A percentile compares a stretch with the other conserved stretches of the same genome.
Conservation (phyloP, 2,888 invertebrate genomes). For the Leptinotarsa juncta region DNA sequence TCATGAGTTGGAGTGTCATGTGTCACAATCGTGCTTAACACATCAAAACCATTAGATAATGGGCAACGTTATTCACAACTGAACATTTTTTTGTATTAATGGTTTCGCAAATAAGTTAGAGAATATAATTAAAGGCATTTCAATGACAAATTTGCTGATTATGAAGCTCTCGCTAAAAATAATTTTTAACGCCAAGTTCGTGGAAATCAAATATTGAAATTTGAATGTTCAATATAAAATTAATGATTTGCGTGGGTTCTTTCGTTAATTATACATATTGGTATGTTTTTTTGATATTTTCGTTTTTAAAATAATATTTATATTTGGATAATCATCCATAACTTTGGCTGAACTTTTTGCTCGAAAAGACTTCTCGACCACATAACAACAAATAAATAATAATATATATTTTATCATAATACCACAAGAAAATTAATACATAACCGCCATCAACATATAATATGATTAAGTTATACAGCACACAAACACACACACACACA, state of each 20-base stretch:
- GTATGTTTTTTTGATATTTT: too few relatives aligned
- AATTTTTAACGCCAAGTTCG: neutral
- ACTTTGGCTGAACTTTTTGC: too few relatives aligned
- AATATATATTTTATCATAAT: too few relatives aligned
- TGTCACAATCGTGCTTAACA: slow-evolving; percentile 16
- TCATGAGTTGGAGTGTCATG: slow-evolving; percentile 20
- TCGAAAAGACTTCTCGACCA: too few relatives aligned
- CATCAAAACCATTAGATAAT: slow-evolving; percentile 16
- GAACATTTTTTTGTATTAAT: neutral
- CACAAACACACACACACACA: too few relatives aligned
- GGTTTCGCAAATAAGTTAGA: slow-evolving; percentile 7
- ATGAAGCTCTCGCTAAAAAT: neutral
- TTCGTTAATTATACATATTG: neutral
- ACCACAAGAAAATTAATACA: too few relatives aligned
- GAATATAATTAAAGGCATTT: neutral
- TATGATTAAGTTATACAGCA: too few relatives aligned
- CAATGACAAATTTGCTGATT: slow-evolving; percentile 5
- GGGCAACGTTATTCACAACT: neutral
- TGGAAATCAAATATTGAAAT: neutral
- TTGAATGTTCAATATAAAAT: neutral
- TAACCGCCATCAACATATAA: too few relatives aligned
- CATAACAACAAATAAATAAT: too few relatives aligned
- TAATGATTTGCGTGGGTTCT: too few relatives aligned
- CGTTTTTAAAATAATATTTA: too few relatives aligned
- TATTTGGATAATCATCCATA: too few relatives aligned